phyloP scores from a whole-genome alignment of 2,797 vertebrate genomes.

The Steatocranus sp. region DNA sequence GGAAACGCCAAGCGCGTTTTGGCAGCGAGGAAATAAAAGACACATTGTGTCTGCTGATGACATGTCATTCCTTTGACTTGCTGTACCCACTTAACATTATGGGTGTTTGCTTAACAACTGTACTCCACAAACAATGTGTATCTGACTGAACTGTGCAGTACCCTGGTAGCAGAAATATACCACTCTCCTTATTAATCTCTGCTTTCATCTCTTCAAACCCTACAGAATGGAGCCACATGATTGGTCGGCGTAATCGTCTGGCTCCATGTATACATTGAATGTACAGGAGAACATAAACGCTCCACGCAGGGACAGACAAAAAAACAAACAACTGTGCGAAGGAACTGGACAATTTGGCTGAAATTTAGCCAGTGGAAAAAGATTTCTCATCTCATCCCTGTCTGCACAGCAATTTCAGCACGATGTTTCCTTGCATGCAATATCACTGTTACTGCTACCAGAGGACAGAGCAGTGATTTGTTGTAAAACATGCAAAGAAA shows the following conservation, averaged over 20 bases:
- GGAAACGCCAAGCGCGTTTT: conserved; percentile 24
- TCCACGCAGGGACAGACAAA: neutral
- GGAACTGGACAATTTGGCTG: conserved; percentile 17
- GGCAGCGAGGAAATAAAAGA: conserved; percentile 30
- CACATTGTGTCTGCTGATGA: conserved; percentile 21
- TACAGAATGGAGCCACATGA: conserved; percentile 30
- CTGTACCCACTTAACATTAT: conserved; percentile 3
- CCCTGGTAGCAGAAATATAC: conserved; percentile 3
- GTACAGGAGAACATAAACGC: conserved; percentile 15
- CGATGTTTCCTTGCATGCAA: conserved; percentile 12
- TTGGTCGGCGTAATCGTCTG: conserved; percentile 7
- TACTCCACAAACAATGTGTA: conserved; percentile 2
- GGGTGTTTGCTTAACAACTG: conserved; percentile 19
- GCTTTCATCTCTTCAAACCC: conserved; percentile 42
- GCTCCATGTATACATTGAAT: conserved; percentile 22
- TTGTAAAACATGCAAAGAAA: conserved; percentile 34
- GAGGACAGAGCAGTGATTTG: neutral
- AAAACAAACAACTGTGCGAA: conserved; percentile 36
- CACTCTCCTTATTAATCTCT: conserved; percentile 46
- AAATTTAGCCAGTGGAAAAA: conserved; percentile 30
- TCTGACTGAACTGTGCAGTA: neutral
- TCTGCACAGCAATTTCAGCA: conserved; percentile 14
- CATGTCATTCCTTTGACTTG: neutral
- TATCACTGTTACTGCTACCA: neutral
- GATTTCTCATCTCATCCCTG: conserved; percentile 7